Evolutionary conservation across 2,888 invertebrate species (phyloP), one percentile per base, ranked within the genome.

Genomic region (Embidobia sp.): DNA sequence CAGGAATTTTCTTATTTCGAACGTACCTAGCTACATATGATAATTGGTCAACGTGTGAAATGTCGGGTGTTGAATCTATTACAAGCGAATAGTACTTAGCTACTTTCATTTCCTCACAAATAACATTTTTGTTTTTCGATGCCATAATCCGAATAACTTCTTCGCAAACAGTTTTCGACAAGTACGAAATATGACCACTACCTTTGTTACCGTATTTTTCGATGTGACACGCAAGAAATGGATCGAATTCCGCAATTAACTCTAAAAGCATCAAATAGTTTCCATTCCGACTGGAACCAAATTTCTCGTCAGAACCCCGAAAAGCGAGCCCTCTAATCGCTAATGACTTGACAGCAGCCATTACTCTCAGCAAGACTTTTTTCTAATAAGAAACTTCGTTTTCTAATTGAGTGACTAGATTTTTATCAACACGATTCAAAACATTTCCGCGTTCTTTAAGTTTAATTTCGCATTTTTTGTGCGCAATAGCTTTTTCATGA

Each of bases 121-220:
- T 33, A 11, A 4, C 33, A 10, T 40, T 8, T 15, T 49, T 16
- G 11, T 83, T 77, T 80, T 81, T 81, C 22, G 81, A 26, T 13
- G 78, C 79, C 80, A 87, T 82, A 35, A 85, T 69, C 27, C 35
- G 22, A 78, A 85, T 85, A 44, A 86, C 79, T 66, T 85, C 83
- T 61, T 85, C 83, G 57, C 84, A 85, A 57, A 83, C 70, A 26
- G 82, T 84, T 75, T 78, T 80, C 5, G 66, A 66, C 44, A 66
- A 16, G 18, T 44, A 53, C 6, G 53, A 53, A 44, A 27, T 22
- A 22, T 66, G 11, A 10, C 66, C 66, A 16, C 40, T 66, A 1
- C 63, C 63, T 22, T 46, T 51, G 29, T 66, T 53, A 10, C 10
- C 46, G 13, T 53, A 66, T 16, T 16, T 26, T 49, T 40, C 46